phyloP scores from a whole-genome alignment of 2,888 invertebrate genomes.

The Sesia apiformis region DNA sequence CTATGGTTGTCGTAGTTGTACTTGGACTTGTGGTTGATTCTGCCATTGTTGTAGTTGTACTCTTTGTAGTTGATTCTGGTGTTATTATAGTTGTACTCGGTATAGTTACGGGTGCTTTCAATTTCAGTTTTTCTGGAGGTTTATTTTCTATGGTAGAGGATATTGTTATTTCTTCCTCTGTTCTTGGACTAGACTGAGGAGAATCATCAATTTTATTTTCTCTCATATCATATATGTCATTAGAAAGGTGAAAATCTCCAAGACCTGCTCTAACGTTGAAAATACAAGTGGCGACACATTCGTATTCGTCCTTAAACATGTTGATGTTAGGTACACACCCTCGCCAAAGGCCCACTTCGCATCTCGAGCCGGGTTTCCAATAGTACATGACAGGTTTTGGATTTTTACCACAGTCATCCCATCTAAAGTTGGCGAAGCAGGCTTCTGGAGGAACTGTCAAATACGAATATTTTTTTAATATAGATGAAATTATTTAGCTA shows the following conservation, averaged over 20 bases:
- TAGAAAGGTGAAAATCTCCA: conserved; percentile 23
- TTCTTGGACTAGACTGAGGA: not conserved
- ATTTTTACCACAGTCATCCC: conserved; percentile 47
- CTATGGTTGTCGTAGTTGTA: too few species aligned
- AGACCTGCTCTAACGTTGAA: conserved; percentile 18
- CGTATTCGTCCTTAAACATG: conserved; percentile 56
- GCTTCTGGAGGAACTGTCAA: conserved; percentile 40
- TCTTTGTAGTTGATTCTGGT: too few species aligned
- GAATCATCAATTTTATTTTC: not conserved
- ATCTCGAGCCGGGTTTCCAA: conserved; percentile 54
- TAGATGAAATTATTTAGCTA: too few species aligned
- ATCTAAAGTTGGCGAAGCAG: conserved; percentile 43
- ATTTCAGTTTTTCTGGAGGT: too few species aligned
- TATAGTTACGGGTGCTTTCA: too few species aligned
- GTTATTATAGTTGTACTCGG: too few species aligned
- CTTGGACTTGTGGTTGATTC: too few species aligned
- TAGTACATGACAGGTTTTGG: conserved; percentile 51
- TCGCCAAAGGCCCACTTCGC: conserved; percentile 56
- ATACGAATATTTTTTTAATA: not conserved
- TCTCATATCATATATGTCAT: not conserved
- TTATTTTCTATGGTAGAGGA: too few species aligned
- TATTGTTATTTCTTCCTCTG: not conserved
- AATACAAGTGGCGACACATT: conserved; percentile 52
- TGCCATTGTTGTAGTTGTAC: too few species aligned
- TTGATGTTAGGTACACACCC: conserved; percentile 56